Conservation (phyloP, 2,888 invertebrate genomes). For the Eupeodes latifasciatus region DNA sequence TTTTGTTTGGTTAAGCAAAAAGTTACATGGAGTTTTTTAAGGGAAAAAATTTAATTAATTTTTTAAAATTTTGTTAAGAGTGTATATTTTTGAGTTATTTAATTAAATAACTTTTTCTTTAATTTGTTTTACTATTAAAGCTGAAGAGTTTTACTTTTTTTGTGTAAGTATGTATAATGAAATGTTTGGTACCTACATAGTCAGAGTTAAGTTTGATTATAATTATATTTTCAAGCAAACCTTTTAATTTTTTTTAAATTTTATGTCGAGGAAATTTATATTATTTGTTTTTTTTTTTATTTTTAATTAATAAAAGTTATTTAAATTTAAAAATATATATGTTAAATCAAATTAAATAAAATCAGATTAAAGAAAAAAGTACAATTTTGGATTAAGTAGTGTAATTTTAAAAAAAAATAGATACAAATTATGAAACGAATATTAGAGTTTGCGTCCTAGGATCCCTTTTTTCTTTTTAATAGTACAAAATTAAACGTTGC, state of each 20-base stretch:
- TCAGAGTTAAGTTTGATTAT: constrained; percentile 19
- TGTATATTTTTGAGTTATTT: constrained; percentile 31
- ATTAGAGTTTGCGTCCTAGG: too few species aligned
- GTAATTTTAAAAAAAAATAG: too few species aligned
- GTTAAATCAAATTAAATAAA: background rate
- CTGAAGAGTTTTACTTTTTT: constrained; percentile 36
- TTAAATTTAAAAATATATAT: background rate
- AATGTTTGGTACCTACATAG: constrained; percentile 11
- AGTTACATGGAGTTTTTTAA: constrained; percentile 36
- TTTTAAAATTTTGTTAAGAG: constrained; percentile 26
- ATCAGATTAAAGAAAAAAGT: too few species aligned
- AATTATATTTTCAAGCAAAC: constrained; percentile 2
- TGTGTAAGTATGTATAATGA: background rate
- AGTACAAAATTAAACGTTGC: too few species aligned
- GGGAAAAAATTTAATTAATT: constrained; percentile 57
- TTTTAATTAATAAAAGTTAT: background rate
- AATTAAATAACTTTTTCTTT: constrained; percentile 42
- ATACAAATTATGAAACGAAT: too few species aligned
- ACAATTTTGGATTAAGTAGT: too few species aligned
- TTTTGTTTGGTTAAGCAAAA: constrained; percentile 44
- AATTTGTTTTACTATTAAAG: constrained; percentile 39
- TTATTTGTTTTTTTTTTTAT: background rate
- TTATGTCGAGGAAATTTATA: background rate
- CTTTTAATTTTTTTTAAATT: background rate
- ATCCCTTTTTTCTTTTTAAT: too few species aligned